Conservation (phyloP, 1,140 invertebrate species). For the Bombyx mori region ASM3026992v2 NC_085121.1:13314001-13314500, state of each 20-base stretch:
- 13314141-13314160: conserved; percentile 29
- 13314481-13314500: conserved; percentile 60
- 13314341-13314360: not conserved
- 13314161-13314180: conserved; percentile 39
- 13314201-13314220: conserved; percentile 51
- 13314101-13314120: conserved; percentile 64
- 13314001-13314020: no score
- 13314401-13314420: conserved; percentile 36
- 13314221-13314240: conserved; percentile 49
- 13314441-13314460: conserved; percentile 47
- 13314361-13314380: conserved; percentile 4
- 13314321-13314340: conserved; percentile 2
- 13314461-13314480: conserved; percentile 46
- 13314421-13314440: conserved; percentile 57
- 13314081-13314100: conserved; percentile 64
- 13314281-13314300: conserved; percentile 50
- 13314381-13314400: conserved; percentile 34
- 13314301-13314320: conserved; percentile 36
- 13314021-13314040: no score
- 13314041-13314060: no score
- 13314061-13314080: conserved; percentile 48
- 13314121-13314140: conserved; percentile 61
- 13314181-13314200: conserved; percentile 68
- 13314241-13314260: conserved; percentile 55
- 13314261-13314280: conserved; percentile 69